These are phyloP conservation scores for Octopus sinensis DNA, from an alignment of 1,140 invertebrate genomes.

Conservation along the genomic window DNA sequence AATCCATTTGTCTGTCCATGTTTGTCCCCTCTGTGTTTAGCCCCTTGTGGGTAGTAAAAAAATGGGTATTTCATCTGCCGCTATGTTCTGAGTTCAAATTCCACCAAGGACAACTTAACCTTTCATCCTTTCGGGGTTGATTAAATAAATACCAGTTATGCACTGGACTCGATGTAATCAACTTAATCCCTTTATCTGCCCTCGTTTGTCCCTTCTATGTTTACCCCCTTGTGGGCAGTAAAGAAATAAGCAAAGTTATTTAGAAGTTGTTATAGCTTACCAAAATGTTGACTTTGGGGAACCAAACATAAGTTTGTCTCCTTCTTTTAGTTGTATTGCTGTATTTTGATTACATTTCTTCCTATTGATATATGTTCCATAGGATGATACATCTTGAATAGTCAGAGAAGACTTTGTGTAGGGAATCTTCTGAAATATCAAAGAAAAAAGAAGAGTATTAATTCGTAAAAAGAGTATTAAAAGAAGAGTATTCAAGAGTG, in stretches of 20 bases:
- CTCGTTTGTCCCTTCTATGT: background rate
- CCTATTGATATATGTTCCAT: slow-evolving; percentile 55
- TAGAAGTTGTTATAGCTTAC: slow-evolving; percentile 37
- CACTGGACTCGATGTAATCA: background rate
- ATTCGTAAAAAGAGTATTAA: background rate
- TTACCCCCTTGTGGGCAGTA: background rate
- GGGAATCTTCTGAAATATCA: slow-evolving; percentile 17
- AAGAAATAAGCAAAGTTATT: background rate
- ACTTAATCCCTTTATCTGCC: slow-evolving; percentile 3
- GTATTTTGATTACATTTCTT: slow-evolving; percentile 38
- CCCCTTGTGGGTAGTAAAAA: no score
- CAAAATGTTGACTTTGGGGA: slow-evolving; percentile 51
- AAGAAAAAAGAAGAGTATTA: slow-evolving; percentile 13
- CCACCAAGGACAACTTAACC: no score
- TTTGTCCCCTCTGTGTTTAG: no score
- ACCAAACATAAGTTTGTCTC: slow-evolving; percentile 56
- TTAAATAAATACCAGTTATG: background rate
- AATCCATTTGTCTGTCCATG: no score
- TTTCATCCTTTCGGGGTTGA: no score
- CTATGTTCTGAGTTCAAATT: no score
- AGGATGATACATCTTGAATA: slow-evolving; percentile 58
- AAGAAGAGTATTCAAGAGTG: background rate
- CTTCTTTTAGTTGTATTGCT: slow-evolving; percentile 37
- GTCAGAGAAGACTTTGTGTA: slow-evolving; percentile 42
- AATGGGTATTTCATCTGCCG: no score